Evolutionary conservation across 2,888 invertebrate species (phyloP).

Genomic region (Cinara cedri): DNA sequence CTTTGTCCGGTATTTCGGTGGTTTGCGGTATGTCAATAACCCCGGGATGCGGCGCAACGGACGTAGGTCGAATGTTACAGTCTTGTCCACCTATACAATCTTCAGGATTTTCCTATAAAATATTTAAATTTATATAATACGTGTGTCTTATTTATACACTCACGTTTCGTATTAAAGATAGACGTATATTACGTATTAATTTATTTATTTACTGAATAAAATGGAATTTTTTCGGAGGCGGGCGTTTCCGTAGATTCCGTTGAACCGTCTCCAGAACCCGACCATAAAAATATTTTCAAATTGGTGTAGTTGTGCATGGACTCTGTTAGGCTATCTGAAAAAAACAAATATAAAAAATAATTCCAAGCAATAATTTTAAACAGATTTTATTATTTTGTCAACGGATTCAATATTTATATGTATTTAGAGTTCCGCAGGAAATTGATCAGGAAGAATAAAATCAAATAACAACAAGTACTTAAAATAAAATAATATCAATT

Average conservation of each 20-base stretch:
- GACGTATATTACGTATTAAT: too few species aligned
- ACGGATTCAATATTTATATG: too few species aligned
- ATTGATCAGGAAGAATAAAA: too few species aligned
- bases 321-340: constrained; percentile 58
- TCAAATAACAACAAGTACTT: too few species aligned
- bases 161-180: too few species aligned
- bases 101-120: constrained; percentile 41
- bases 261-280: constrained; percentile 79
- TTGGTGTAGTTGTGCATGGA: constrained; percentile 64
- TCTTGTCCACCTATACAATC: constrained; percentile 57
- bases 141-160: too few species aligned
- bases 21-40: constrained; percentile 56
- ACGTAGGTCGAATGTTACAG: constrained; percentile 58
- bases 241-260: constrained; percentile 58
- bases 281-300: constrained; percentile 88
- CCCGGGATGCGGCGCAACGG: constrained; percentile 43
- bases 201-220: constrained; percentile 64
- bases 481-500: too few species aligned
- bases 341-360: constrained; percentile 7
- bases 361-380: not conserved
- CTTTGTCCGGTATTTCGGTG: constrained; percentile 59
- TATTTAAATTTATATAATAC: not conserved
- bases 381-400: too few species aligned
- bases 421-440: too few species aligned
- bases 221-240: constrained; percentile 59